These are phyloP conservation scores for Drosophila conformis DNA, from an alignment of 2,888 invertebrate species.

Conservation along the genomic window DNA sequence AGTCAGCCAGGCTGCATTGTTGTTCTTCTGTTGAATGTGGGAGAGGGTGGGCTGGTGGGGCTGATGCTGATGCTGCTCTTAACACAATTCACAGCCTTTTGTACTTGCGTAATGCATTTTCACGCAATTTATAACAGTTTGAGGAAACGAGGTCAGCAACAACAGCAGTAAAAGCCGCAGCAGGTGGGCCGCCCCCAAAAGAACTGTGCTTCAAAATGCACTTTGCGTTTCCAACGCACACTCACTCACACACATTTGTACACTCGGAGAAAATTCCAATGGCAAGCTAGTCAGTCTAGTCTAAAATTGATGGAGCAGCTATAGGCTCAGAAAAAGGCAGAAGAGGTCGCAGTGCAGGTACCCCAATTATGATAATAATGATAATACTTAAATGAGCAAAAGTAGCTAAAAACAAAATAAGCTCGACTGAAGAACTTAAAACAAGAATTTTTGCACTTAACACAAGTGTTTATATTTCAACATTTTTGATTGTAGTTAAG, in stretches of 20 bases:
- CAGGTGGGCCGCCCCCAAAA: conserved; percentile 59
- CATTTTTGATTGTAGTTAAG: background rate
- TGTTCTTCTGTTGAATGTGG: conserved; percentile 11
- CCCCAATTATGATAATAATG: too few relatives aligned
- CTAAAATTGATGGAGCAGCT: too few relatives aligned
- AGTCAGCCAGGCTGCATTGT: conserved; percentile 53
- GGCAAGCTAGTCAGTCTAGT: background rate
- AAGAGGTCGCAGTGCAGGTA: too few relatives aligned
- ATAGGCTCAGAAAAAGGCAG: too few relatives aligned
- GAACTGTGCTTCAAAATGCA: conserved; percentile 58
- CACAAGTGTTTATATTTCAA: background rate
- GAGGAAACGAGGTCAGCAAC: conserved; percentile 65
- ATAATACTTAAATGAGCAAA: background rate
- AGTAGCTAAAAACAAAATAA: background rate
- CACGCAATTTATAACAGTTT: conserved; percentile 78
- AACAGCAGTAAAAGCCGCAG: conserved; percentile 32
- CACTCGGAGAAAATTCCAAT: background rate
- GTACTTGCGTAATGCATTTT: conserved; percentile 79
- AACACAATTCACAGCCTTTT: conserved; percentile 78
- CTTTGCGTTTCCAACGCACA: conserved; percentile 56
- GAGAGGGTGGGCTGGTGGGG: background rate
- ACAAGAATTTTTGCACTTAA: background rate
- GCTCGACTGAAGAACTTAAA: background rate
- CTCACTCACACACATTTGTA: conserved; percentile 19
- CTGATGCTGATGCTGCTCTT: conserved; percentile 19